Evolutionary conservation across 2,888 invertebrate genomes (phyloP), one percentile per base, ranked within the genome.

Genomic region (Latheticus oryzae): DNA sequence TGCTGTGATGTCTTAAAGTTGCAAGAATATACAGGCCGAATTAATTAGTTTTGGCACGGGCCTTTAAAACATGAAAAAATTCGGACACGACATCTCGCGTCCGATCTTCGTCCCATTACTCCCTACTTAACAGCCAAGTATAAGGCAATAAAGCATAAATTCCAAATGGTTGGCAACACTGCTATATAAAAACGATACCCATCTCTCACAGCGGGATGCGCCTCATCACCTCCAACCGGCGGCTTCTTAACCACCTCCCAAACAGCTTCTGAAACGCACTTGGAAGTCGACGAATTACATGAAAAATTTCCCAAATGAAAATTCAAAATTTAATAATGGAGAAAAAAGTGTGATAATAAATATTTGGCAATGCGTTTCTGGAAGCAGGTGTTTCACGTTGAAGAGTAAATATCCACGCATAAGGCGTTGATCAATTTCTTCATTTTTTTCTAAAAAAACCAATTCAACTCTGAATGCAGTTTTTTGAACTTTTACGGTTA

Each of bases 191-290:
- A 59, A 57, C 62, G 70, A 68, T 68, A 70, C 61, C 60, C 65
- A 68, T 70, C 68, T 68, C 58, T 53, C 68, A 26, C 70, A 69
- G 70, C 70, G 62, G 64, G 70, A 38, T 63, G 58, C 67, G 61
- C 58, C 67, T 69, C 69, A 68, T 69, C 69, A 69, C 67, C 67
- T 69, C 60, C 66, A 57, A 58, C 61, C 64, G 65, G 68, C 66
- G 67, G 69, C 69, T 64, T 43, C 59, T 64, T 66, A 56, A 54
- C 58, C 67, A 69, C 68, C 66, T 70, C 66, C 64, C 61, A 64
- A 66, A 66, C 65, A 66, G 67, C 69, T 69, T 69, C 69, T 69
- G 69, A 52, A 57, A 60, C 60, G 7, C 12, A 23, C 42, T 33
- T 12, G 16, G 8, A 51, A 50, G 24, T 57, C 57, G 43, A 32